phyloP scores from a whole-genome alignment of 2,888 invertebrate species.

The Chaitophorus viminalis region DNA sequence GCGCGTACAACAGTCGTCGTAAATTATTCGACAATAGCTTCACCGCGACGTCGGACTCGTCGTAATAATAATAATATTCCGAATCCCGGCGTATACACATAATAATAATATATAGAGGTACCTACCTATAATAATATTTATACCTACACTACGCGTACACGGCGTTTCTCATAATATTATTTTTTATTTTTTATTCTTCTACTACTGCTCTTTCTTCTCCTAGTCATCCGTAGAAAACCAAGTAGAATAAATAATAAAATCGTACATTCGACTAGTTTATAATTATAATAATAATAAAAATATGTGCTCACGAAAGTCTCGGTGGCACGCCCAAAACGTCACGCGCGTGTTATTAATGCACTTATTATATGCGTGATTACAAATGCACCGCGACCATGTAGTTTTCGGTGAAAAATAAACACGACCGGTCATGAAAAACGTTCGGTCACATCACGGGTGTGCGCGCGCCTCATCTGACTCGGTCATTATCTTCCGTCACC shows the following conservation, averaged over 20 bases:
- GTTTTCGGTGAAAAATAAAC: neutral
- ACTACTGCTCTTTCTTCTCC: neutral
- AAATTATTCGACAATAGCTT: constrained; percentile 31
- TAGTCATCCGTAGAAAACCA: neutral
- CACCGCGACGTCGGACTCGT: neutral
- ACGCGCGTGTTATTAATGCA: constrained; percentile 41
- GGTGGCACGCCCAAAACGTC: constrained; percentile 50
- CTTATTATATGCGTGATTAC: constrained; percentile 3
- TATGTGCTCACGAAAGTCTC: neutral
- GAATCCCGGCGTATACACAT: neutral
- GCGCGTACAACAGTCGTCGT: constrained; percentile 3
- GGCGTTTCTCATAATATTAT: neutral
- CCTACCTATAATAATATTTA: neutral
- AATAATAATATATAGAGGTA: neutral
- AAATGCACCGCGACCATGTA: constrained; percentile 13
- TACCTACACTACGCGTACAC: neutral
- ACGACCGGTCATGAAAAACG: constrained; percentile 14
- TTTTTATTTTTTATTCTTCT: neutral
- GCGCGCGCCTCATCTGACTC: too few species aligned
- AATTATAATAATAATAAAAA: too few species aligned
- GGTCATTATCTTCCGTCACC: too few species aligned
- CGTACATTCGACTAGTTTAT: neutral
- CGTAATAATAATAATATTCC: constrained; percentile 6
- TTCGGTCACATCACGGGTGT: neutral
- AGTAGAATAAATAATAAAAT: constrained; percentile 42